Conservation (phyloP, 2,113 vertebrate genomes). For the Tragelaphus imberbis region DNA sequence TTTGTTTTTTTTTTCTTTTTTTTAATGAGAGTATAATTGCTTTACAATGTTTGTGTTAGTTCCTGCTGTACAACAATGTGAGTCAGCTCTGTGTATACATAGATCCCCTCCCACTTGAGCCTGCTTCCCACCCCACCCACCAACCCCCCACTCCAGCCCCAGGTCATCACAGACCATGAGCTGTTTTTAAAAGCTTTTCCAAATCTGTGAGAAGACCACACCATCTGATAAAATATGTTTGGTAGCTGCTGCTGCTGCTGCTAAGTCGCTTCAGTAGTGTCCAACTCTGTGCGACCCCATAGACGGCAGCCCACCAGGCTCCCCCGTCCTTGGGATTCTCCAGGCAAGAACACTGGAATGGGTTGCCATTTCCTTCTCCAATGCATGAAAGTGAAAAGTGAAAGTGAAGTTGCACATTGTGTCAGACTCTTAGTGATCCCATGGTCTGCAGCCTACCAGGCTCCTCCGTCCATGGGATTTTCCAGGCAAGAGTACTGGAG, state of each 20-base stretch:
- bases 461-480: no score
- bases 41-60: neutral
- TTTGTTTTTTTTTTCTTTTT: neutral
- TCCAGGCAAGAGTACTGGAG: no score
- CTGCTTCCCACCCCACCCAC: neutral
- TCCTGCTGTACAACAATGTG: neutral
- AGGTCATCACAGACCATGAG: neutral
- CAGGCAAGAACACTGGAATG: no score
- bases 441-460: no score
- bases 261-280: no score
- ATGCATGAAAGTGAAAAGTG: no score
- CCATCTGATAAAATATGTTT: neutral
- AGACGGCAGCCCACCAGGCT: no score
- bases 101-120: neutral
- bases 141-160: neutral
- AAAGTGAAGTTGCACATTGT: no score
- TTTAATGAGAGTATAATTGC: neutral
- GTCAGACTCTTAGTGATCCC: no score
- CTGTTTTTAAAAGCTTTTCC: slow-evolving; percentile 3
- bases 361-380: no score
- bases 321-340: no score
- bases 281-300: no score
- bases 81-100: neutral
- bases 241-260: neutral
- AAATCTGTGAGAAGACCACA: neutral